Evolutionary conservation across 2,888 invertebrate genomes (phyloP).

Genomic region (Melinopterus prodromus): DNA sequence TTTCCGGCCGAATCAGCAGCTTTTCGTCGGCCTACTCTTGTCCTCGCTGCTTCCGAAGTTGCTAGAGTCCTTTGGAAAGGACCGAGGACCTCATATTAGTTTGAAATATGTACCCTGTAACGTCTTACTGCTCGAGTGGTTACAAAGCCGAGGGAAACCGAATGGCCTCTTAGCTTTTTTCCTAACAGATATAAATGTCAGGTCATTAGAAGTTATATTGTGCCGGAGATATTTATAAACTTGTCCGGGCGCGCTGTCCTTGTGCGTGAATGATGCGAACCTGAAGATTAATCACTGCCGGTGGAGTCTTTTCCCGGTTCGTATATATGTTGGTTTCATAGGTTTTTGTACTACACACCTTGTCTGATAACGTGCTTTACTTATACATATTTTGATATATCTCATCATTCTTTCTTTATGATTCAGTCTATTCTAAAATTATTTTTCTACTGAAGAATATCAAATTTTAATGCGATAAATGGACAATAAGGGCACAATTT

Average conservation of each 20-base stretch:
- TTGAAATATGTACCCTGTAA: background rate
- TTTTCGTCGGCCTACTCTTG: background rate
- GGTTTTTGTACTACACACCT: background rate
- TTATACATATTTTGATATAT: too few species aligned
- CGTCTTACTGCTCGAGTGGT: background rate
- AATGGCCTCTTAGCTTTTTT: background rate
- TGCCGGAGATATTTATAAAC: background rate
- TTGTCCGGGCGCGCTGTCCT: background rate
- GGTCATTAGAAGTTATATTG: slow-evolving; percentile 4
- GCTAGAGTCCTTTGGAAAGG: background rate
- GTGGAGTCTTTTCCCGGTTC: background rate
- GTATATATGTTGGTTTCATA: background rate
- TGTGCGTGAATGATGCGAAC: background rate
- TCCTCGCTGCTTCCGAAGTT: background rate
- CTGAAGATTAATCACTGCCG: background rate
- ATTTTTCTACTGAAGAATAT: too few species aligned
- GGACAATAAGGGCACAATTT: too few species aligned
- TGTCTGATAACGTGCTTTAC: too few species aligned
- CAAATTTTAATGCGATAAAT: too few species aligned
- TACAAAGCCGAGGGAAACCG: background rate
- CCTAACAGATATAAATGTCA: background rate
- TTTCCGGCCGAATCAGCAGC: background rate
- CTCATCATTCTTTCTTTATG: too few species aligned
- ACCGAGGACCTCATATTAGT: background rate
- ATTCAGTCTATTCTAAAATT: too few species aligned